A percentile compares a stretch with the other conserved stretches of the same genome.
Evolutionary conservation across 2,113 vertebrate genomes (phyloP).

Genomic region (Melanerpes formicivorus): DNA sequence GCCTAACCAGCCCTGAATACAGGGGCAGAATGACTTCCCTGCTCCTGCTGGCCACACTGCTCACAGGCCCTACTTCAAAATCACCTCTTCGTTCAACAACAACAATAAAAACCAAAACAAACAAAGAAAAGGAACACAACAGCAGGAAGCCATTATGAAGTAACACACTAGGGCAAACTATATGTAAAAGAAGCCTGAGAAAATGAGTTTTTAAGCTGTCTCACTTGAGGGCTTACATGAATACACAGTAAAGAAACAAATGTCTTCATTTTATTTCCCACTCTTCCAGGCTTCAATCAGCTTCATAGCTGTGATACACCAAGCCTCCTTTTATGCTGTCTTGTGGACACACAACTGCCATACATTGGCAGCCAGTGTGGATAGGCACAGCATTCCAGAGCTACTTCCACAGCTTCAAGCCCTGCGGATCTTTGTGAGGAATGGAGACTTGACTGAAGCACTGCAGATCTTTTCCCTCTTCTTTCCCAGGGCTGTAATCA

Average conservation of each 20-base stretch:
- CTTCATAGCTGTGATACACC: neutral
- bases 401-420: neutral
- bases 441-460: neutral
- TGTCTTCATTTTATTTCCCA: neutral
- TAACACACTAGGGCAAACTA: neutral
- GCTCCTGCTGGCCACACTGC: neutral
- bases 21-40: too few species aligned
- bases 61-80: neutral
- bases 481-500: neutral
- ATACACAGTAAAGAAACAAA: neutral
- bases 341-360: neutral
- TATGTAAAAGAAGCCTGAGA: neutral
- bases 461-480: neutral
- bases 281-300: neutral
- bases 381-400: neutral
- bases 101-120: neutral
- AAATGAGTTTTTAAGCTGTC: neutral
- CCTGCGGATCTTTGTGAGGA: neutral
- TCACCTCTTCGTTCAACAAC: neutral
- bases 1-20: too few species aligned
- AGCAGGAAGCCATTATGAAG: neutral
- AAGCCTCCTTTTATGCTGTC: accelerated
- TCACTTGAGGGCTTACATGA: neutral
- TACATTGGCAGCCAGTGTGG: neutral
- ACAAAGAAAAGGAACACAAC: neutral